These are phyloP conservation scores for Dendrolimus punctatus DNA, from an alignment of 1,140 invertebrate species.

Conservation along the genomic window DNA sequence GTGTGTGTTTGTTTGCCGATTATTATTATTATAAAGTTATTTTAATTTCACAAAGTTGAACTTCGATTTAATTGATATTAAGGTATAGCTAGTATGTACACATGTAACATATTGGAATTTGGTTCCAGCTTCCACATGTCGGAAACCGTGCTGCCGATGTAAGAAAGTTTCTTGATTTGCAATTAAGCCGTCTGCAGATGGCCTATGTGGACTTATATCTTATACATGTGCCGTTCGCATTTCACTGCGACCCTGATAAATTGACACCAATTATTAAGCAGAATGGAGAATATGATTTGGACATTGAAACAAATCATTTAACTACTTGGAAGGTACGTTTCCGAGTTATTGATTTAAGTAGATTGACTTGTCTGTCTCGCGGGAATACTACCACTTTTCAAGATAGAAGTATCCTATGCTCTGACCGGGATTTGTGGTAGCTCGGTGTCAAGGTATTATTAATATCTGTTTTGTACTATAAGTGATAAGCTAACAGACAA, in stretches of 20 bases:
- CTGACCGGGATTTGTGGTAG: too few relatives aligned
- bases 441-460: too few relatives aligned
- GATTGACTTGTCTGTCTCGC: not conserved
- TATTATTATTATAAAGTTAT: too few relatives aligned
- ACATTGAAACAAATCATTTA: slow-evolving; percentile 79
- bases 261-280: slow-evolving; percentile 62
- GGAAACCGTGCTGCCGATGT: slow-evolving; percentile 81
- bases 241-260: slow-evolving; percentile 68
- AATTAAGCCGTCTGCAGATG: slow-evolving; percentile 80
- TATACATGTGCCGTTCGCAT: slow-evolving; percentile 85
- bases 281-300: slow-evolving; percentile 77
- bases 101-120: not conserved
- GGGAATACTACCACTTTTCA: too few relatives aligned
- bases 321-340: slow-evolving; percentile 80
- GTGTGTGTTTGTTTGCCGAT: too few relatives aligned
- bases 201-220: slow-evolving; percentile 91
- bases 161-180: slow-evolving; percentile 80
- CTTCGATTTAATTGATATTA: too few relatives aligned
- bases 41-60: too few relatives aligned
- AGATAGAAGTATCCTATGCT: too few relatives aligned
- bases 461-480: too few relatives aligned
- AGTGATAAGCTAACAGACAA: too few relatives aligned
- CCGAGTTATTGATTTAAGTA: not conserved
- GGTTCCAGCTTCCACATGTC: slow-evolving; percentile 70
- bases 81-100: not conserved